Base-by-base conservation (phyloP, 2,888 invertebrate genomes). In the Trachelus tabidus region DNA sequence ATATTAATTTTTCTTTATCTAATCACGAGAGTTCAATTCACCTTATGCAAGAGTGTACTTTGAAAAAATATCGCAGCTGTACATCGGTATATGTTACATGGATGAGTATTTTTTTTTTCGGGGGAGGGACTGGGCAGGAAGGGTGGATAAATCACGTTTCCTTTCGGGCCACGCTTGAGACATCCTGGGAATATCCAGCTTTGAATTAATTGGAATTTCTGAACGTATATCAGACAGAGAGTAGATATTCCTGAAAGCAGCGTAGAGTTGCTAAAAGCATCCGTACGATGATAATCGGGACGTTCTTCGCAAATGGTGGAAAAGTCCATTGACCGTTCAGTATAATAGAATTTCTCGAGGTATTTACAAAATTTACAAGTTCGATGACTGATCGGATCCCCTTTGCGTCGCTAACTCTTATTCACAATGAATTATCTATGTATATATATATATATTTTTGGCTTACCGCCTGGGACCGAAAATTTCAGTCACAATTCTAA, bases 301-400 rank as follows among this genome's bases (percentile, higher is more conserved):
- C 56, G 23, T 40, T 40, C 6, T 9, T 15, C 4, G 56, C 23
- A 56, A 56, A 23, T 40, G 23, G 34, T 69, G 73, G 33, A 76
- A 76, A 73, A 68, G 71, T 71, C 73, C 73, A 76, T 76, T n/a
- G 40, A 73, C 37, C 73, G 34, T 76, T 76, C 56, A 37, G 23
- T 40, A 37, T 56, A 37, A 76, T 76, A 76, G 71, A 76, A 73
- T 73, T 75, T 31, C 68, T n/a, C 33, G 69, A 37, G 35, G 30
- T 75, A 76, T 73, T 69, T 76, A 73, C 71, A 76, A 68, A 75
- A 76, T 76, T 76, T 76, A 76, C 71, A 76, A 35, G 37, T 75
- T 33, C 69, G 33, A 73, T 73, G 73, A 34, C 33, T 23, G 73
- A 34, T 73, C 23, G 11, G 9, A 73, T 73, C 73, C 33, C 23